Evolutionary conservation across 2,113 vertebrate genomes (phyloP), one percentile per base, ranked within the genome.

Genomic region (Bubalus kerabau): DNA sequence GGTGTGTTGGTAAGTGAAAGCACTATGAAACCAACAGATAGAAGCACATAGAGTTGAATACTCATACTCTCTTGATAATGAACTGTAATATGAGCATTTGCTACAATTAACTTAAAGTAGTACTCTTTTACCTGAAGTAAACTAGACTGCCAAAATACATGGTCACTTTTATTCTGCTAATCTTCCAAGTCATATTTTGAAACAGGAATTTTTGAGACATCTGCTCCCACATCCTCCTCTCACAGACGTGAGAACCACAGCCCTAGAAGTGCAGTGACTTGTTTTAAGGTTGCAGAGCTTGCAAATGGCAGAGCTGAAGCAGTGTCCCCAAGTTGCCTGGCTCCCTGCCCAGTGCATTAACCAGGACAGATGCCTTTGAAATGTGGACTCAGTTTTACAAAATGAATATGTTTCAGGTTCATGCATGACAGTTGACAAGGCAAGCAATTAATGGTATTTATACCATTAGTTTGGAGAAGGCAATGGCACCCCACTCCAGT

Each of bases 1-100:
- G 99, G 40, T 99, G 99, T 97, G 99, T 99, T 76, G 99, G 99
- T 99, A 98, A 98, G 99, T 98, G 48, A 97, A 97, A 96, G 0
- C 30, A 82, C 6, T 43, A 2, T 67, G 4, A 97, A 62, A 2
- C 60, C 26, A 90, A 43, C 32, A 24, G 46, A 19, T 8, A 92
- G 64, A 64, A 43, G n/a, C 46, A 30, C 8, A 32, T 10, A n/a
- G n/a, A 59, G 6, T 6, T 86, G 15, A 92, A 30, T 84, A 8
- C 71, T 64, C 56, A 30, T 2, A 76, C 21, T 85, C 10, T 43
- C 24, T 64, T 86, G 48, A 56, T 60, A 57, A 36, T 54, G 21
- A 87, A 46, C 43, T 86, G 24, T 67, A 32, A 24, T 76, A 76
- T 67, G 21, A 32, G 23, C 83, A 5, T 87, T 60, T 87, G 54